Conservation (phyloP, 2,113 vertebrate species). For the Odocoileus hemionus region DNA sequence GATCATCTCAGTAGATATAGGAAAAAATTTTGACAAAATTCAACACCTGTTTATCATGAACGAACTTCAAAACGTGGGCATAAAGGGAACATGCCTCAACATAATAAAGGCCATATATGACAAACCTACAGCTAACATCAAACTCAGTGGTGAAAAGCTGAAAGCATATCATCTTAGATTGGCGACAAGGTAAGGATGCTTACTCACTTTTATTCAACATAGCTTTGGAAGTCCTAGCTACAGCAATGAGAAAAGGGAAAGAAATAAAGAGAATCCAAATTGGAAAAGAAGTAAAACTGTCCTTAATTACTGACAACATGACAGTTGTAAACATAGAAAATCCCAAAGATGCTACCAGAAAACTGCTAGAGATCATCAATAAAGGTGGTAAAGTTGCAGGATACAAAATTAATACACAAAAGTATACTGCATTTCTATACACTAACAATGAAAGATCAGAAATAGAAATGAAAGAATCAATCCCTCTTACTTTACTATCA, state of each 20-base stretch:
- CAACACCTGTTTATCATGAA: not conserved
- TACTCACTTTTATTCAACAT: not conserved
- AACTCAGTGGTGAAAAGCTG: not conserved
- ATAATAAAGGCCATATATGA: not conserved
- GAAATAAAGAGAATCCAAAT: not conserved
- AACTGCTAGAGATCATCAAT: not conserved
- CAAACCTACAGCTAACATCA: not conserved
- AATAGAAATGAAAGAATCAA: not conserved
- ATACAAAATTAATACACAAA: not conserved
- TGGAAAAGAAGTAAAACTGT: not conserved
- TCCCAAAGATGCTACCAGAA: not conserved
- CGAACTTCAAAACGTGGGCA: not conserved
- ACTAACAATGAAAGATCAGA: not conserved
- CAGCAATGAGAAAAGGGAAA: not conserved
- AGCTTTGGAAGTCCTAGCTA: not conserved
- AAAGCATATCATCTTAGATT: not conserved
- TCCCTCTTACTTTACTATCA: not conserved
- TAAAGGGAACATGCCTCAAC: not conserved
- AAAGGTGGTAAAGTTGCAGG: not conserved
- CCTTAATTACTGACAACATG: not conserved
- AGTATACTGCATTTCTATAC: not conserved
- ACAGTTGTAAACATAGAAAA: not conserved
- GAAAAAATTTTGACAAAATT: not conserved
- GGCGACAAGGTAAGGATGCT: not conserved
- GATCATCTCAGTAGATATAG: not conserved